Base-by-base conservation (phyloP, 1,140 invertebrate genomes). In the Eubasilissa regina region DNA sequence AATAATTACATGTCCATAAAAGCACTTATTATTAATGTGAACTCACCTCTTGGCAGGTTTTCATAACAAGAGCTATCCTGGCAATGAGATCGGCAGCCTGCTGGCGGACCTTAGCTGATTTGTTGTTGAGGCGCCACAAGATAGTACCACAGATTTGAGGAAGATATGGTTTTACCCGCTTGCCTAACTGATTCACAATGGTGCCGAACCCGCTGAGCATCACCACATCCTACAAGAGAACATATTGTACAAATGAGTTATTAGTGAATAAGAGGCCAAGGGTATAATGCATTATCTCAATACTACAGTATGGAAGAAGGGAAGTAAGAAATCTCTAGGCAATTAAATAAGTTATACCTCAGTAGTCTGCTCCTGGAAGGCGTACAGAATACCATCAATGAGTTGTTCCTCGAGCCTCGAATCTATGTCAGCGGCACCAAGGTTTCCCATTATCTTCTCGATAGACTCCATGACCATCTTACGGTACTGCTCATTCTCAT, bases 381-480 rank as follows among this genome's bases (percentile, higher is more conserved):
- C 98, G 85, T 99, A 99, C 15, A 99, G 89, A 84, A 99, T 99
- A 83, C 99, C 99, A 85, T 99, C 98, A 88, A 99, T 99, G 11
- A 99, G 92, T 85, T 99, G 98, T 89, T 99, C 99, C 88, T 99
- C 99, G 0, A 99, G 89, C 55, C 98, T 91, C 0, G 97, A 98
- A 88, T 99, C 98, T 64, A 99, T 98, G 87, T 99, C 98, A 0
- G 97, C 96, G 0, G 98, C 98, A 47, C 99, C 99, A 17, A 99
- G 90, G 87, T 99, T 98, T 7, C 95, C 96, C 93, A 99, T 97
- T 77, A 99, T 97, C 87, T 99, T 99, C 87, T 99, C 99, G 80
- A 99, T 99, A 0, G 97, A 99, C 87, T 99, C 99, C 97, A 99
- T 99, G 0, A 99, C 98, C 98, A 99, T 99, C 91, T 99, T 99